A percentile compares a stretch with the other conserved stretches of the same genome.
Evolutionary conservation across 2,113 vertebrate species (phyloP).

Genomic region (Elgaria multicarinata): DNA sequence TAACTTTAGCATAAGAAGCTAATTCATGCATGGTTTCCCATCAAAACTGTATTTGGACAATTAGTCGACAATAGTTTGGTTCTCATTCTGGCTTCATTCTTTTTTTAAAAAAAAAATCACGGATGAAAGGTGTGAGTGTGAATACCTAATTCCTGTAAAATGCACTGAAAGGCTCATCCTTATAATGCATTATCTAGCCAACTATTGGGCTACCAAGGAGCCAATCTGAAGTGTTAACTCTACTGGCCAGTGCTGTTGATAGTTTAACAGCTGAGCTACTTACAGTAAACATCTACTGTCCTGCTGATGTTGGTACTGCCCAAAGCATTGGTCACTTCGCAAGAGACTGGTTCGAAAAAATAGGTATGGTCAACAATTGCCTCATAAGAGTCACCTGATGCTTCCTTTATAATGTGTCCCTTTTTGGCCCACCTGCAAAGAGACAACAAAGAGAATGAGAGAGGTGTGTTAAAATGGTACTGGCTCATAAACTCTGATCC

Average conservation of each 20-base stretch:
- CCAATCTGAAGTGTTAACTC: not conserved
- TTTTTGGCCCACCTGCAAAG: constrained; percentile 93
- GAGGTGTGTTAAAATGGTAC: fast-evolving
- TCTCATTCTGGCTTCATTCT: not conserved
- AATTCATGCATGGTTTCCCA: too few relatives aligned
- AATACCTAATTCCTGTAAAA: not conserved
- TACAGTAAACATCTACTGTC: constrained; percentile 96
- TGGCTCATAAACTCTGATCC: not conserved
- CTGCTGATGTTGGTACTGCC: constrained; percentile 98
- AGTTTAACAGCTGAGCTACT: constrained; percentile 64
- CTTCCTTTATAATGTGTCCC: constrained; percentile 92
- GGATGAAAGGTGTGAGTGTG: not conserved
- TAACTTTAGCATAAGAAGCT: not conserved
- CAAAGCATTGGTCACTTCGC: constrained; percentile 94
- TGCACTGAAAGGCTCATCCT: not conserved
- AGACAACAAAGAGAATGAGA: constrained; percentile 17
- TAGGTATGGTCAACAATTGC: constrained; percentile 95
- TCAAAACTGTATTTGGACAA: not conserved
- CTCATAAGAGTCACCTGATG: constrained; percentile 90
- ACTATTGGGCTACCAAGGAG: too few relatives aligned
- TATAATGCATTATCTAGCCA: not conserved
- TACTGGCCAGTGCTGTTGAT: not conserved
- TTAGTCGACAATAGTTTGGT: not conserved
- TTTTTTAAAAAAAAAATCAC: too few relatives aligned
- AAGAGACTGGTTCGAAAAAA: constrained; percentile 94